Evolutionary conservation across 2,113 vertebrate genomes (phyloP).

Genomic region (Sylvia atricapilla): DNA sequence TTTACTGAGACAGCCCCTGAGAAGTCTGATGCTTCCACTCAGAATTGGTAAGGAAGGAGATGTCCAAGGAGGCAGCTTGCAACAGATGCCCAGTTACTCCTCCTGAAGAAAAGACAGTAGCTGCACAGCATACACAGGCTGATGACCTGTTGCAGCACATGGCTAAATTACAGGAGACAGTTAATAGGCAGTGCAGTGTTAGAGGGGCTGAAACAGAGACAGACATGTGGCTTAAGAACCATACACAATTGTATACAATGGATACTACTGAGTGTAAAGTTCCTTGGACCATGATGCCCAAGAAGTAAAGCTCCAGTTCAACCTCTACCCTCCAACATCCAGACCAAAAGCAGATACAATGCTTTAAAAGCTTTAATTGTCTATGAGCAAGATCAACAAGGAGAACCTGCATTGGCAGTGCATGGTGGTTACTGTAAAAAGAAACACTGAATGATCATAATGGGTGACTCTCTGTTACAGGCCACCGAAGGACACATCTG

Average conservation of each 20-base stretch:
- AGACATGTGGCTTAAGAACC: neutral
- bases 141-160: neutral
- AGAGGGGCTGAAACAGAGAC: neutral
- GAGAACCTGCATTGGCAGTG: neutral
- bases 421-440: neutral
- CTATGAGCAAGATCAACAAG: neutral
- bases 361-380: neutral
- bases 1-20: neutral
- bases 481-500: neutral
- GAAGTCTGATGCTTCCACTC: neutral
- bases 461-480: neutral
- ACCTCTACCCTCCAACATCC: neutral
- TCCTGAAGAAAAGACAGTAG: neutral
- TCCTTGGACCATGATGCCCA: neutral
- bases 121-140: neutral
- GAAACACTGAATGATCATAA: neutral
- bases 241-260: neutral
- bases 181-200: neutral
- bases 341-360: neutral
- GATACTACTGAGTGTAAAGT: rapidly evolving
- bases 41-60: neutral
- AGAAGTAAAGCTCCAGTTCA: neutral
- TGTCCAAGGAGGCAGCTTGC: neutral
- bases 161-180: neutral
- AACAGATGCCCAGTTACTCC: neutral